A percentile compares a stretch with the other conserved stretches of the same genome.
phyloP scores from a whole-genome alignment of 2,888 invertebrate genomes.

The Agonopterix heracliana region DNA sequence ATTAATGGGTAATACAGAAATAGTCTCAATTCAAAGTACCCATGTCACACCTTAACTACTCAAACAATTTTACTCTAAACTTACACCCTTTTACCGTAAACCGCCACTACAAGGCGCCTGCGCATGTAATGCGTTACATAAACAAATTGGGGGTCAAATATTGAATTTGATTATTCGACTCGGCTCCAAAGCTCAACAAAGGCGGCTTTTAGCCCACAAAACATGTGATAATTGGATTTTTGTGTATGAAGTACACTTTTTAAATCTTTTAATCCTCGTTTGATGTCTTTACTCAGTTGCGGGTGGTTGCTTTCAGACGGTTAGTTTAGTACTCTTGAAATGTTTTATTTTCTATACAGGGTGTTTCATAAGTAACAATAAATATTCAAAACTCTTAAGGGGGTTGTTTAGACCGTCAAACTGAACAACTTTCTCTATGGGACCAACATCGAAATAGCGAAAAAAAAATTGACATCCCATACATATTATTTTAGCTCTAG shows the following conservation, averaged over 20 bases:
- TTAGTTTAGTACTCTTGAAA: background rate
- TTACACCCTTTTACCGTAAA: too few species aligned
- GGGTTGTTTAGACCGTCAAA: too few species aligned
- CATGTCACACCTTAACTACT: too few species aligned
- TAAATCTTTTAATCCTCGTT: constrained; percentile 59
- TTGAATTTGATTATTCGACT: constrained; percentile 61
- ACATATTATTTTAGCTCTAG: too few species aligned
- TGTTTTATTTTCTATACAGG: background rate
- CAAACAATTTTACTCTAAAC: too few species aligned
- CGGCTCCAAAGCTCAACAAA: constrained; percentile 42
- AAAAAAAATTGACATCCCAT: too few species aligned
- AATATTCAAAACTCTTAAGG: too few species aligned
- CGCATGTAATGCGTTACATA: constrained; percentile 40
- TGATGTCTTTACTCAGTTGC: constrained; percentile 21
- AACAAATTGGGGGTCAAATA: constrained; percentile 69
- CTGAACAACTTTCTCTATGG: too few species aligned
- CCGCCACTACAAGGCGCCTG: constrained; percentile 41
- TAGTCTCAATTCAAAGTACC: too few species aligned
- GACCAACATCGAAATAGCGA: too few species aligned
- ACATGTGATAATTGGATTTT: constrained; percentile 67
- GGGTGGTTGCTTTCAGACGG: background rate
- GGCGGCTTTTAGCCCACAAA: constrained; percentile 70
- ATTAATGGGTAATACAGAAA: too few species aligned
- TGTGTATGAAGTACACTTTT: constrained; percentile 55
- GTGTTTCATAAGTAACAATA: too few species aligned